These are phyloP conservation scores for Pseudococcus longispinus DNA, from an alignment of 2,888 invertebrate species.

Conservation along the genomic window DNA sequence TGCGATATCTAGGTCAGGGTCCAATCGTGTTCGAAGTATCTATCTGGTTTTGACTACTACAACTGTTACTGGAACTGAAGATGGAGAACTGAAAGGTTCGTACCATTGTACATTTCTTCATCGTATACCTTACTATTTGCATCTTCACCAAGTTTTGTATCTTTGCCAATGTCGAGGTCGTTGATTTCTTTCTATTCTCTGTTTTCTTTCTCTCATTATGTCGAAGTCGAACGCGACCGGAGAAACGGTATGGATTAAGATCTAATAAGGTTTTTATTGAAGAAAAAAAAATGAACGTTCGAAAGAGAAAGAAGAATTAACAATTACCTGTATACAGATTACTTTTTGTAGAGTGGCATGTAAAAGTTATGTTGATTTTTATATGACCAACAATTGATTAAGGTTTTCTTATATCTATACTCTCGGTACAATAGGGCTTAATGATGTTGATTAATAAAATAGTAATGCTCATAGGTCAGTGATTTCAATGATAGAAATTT, in stretches of 20 bases:
- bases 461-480: constrained; percentile 5
- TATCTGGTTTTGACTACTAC: constrained; percentile 50
- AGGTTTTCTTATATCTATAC: background rate
- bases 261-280: constrained; percentile 32
- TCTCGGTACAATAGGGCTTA: background rate
- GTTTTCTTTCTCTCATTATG: constrained; percentile 40
- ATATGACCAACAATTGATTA: background rate
- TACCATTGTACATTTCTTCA: constrained; percentile 13
- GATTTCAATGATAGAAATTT: background rate
- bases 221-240: constrained; percentile 9
- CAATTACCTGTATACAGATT: constrained; percentile 18
- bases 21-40: constrained; percentile 47
- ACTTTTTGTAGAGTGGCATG: constrained; percentile 28
- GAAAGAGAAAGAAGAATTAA: constrained; percentile 11
- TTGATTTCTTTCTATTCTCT: constrained; percentile 39
- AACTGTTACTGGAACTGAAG: constrained; percentile 46
- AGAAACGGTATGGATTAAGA: constrained; percentile 40
- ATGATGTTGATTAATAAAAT: constrained; percentile 15
- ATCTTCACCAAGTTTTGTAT: constrained; percentile 30
- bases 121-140: background rate
- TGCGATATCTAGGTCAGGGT: constrained; percentile 54
- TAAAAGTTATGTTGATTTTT: constrained; percentile 30
- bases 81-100: constrained; percentile 36
- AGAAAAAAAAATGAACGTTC: background rate
- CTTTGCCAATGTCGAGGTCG: constrained; percentile 40